These are phyloP conservation scores for Alcedo atthis DNA, from an alignment of 2,797 vertebrate genomes.

Conservation along the genomic window DNA sequence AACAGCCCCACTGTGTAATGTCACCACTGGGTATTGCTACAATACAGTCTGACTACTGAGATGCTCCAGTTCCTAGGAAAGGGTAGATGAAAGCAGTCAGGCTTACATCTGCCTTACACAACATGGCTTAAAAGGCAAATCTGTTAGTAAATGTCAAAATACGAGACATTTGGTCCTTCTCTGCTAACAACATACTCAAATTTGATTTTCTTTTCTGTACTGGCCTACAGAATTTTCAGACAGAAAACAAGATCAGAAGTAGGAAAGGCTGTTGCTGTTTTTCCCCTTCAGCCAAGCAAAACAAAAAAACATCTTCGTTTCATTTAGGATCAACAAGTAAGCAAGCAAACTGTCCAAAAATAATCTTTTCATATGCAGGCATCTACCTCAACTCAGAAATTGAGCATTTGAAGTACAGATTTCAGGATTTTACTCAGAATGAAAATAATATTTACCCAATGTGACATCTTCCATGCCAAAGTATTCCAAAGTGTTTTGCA, in stretches of 20 bases:
- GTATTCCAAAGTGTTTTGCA: constrained; percentile 19
- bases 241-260: neutral
- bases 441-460: constrained; percentile 40
- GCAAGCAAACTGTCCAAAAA: constrained; percentile 12
- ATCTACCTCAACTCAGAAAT: neutral
- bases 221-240: neutral
- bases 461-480: constrained; percentile 25
- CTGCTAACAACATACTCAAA: neutral
- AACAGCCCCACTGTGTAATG: neutral
- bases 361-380: neutral
- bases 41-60: neutral
- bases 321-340: constrained; percentile 24
- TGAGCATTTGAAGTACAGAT: neutral
- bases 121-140: neutral
- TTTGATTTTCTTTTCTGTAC: neutral
- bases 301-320: neutral
- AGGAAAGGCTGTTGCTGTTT: neutral
- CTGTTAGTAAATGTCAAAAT: neutral
- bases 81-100: neutral
- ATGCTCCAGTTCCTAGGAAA: neutral
- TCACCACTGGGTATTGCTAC: neutral
- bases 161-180: neutral
- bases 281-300: neutral
- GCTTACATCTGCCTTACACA: neutral
- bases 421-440: constrained; percentile 13